Percentiles rank a stretch among this genome's conserved stretches.
Conservation (phyloP, 2,888 invertebrate species). For the Agrotis clavis region DNA sequence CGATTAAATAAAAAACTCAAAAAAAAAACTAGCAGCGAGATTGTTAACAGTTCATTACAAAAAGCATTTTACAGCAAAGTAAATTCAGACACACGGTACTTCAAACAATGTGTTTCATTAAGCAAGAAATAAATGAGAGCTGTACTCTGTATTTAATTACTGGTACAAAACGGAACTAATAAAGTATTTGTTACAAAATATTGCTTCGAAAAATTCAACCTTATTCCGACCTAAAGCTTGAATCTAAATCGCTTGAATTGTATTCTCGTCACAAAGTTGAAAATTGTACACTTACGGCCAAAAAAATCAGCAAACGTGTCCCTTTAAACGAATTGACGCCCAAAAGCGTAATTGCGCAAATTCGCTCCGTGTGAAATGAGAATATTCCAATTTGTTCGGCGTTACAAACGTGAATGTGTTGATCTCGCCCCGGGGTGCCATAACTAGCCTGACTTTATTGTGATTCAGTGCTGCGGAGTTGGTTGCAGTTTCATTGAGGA, state of each 20-base stretch:
- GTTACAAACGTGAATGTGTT: conserved; percentile 61
- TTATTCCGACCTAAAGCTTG: neutral
- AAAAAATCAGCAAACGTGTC: conserved; percentile 6
- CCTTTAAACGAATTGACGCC: conserved; percentile 34
- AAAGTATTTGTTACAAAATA: conserved; percentile 13
- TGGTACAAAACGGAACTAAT: conserved; percentile 23
- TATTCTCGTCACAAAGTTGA: conserved; percentile 13
- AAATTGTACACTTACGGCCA: conserved; percentile 13
- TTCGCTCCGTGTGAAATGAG: conserved; percentile 51
- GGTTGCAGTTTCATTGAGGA: conserved; percentile 55
- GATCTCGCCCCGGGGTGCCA: conserved; percentile 56
- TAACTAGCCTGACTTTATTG: conserved; percentile 65
- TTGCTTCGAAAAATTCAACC: conserved; percentile 20
- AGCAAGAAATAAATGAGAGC: conserved; percentile 33
- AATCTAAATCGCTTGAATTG: neutral
- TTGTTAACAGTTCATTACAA: conserved; percentile 28
- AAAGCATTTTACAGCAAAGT: conserved; percentile 26
- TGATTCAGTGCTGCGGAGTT: conserved; percentile 60
- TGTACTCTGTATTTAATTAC: conserved; percentile 45
- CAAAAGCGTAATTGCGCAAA: conserved; percentile 54
- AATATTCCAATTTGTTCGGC: conserved; percentile 63
- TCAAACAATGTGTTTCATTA: conserved; percentile 59
- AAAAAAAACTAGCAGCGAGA: conserved; percentile 14
- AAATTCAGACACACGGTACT: conserved; percentile 31
- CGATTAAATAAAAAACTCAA: neutral